Evolutionary conservation across 2,113 vertebrate genomes (phyloP).

Genomic region (Tenebrosternarchus preto): DNA sequence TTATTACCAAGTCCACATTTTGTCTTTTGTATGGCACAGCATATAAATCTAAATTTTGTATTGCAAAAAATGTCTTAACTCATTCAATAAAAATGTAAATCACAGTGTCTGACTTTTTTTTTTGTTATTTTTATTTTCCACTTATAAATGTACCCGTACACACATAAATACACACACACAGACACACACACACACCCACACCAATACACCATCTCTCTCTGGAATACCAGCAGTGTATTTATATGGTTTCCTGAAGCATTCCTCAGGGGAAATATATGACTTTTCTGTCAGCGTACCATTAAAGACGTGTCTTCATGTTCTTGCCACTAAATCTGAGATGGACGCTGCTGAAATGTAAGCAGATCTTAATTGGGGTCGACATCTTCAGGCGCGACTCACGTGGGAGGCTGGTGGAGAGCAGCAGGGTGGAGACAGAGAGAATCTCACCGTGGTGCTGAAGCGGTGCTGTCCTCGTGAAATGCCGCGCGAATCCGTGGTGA

Average conservation of each 20-base stretch:
- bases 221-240: conserved; percentile 70
- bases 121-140: too few species aligned
- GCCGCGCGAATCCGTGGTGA: conserved; percentile 47
- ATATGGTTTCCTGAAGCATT: conserved; percentile 70
- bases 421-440: conserved; percentile 55
- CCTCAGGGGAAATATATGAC: conserved; percentile 70
- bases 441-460: conserved; percentile 54
- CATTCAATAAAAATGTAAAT: too few species aligned
- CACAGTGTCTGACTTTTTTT: too few species aligned
- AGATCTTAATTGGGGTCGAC: conserved; percentile 77
- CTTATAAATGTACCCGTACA: too few species aligned
- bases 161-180: too few species aligned
- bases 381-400: conserved; percentile 67
- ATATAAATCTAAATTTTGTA: too few species aligned
- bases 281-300: conserved; percentile 75
- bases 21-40: neutral
- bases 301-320: conserved; percentile 63
- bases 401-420: conserved; percentile 63
- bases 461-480: conserved; percentile 56
- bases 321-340: conserved; percentile 70
- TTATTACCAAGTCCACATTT: too few species aligned
- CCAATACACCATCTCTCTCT: too few species aligned
- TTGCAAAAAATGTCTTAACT: too few species aligned
- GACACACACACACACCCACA: conserved; percentile 3
- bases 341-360: conserved; percentile 71